These are phyloP conservation scores for Rhyacophila evoluta DNA, from an alignment of 2,888 invertebrate species.

Conservation along the genomic window DNA sequence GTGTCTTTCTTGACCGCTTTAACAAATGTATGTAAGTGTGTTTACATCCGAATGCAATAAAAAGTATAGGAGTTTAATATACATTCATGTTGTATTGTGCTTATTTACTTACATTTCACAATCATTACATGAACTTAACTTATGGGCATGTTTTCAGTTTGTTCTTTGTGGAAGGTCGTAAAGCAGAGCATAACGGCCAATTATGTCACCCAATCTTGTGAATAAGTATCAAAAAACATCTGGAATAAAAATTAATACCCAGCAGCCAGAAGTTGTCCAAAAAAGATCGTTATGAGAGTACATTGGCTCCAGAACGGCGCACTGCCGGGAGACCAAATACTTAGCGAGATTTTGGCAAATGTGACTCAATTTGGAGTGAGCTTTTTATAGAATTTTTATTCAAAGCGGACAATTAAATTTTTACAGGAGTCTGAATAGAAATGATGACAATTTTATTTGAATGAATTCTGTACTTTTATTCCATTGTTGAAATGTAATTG, in stretches of 20 bases:
- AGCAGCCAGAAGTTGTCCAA: conserved; percentile 20
- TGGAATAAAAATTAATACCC: conserved; percentile 37
- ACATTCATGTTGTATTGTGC: not conserved
- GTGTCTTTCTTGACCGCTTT: no score
- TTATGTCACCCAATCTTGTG: conserved; percentile 20
- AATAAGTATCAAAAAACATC: conserved; percentile 37
- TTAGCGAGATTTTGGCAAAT: conserved; percentile 43
- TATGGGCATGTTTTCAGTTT: not conserved
- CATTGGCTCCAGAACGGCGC: conserved; percentile 20
- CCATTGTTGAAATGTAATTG: conserved; percentile 8
- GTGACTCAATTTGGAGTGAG: conserved; percentile 40
- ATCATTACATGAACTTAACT: not conserved
- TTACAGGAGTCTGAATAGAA: not conserved
- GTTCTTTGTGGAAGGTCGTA: conserved; percentile 31
- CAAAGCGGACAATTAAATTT: conserved; percentile 43
- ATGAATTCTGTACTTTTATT: not conserved
- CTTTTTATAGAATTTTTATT: conserved; percentile 34
- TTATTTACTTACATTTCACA: not conserved
- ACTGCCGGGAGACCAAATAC: conserved; percentile 22
- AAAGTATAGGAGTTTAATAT: no score
- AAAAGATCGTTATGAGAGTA: conserved; percentile 23
- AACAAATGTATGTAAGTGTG: no score
- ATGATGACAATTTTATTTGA: not conserved
- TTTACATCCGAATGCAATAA: no score
- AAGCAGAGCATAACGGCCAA: conserved; percentile 30